A percentile compares a stretch with the other conserved stretches of the same genome.
These are phyloP conservation scores for Stenchaetothrips biformis DNA, from an alignment of 2,888 invertebrate genomes.

Conservation along the genomic window DNA sequence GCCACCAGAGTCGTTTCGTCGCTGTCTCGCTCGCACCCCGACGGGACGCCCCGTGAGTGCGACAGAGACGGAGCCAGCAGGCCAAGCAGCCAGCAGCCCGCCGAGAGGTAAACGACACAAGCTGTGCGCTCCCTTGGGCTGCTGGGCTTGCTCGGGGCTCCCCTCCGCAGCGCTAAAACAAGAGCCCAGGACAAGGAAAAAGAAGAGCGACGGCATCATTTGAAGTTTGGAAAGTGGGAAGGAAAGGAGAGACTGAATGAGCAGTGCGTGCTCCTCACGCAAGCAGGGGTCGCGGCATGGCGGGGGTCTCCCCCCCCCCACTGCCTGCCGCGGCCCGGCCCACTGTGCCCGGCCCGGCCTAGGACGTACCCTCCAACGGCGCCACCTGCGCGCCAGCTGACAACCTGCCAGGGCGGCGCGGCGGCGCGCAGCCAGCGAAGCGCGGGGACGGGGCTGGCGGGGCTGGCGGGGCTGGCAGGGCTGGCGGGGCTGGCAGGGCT, in stretches of 20 bases:
- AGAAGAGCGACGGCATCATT: background rate
- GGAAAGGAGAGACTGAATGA: background rate
- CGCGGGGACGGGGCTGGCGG: background rate
- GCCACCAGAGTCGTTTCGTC: background rate
- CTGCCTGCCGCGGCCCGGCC: background rate
- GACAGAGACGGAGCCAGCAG: background rate
- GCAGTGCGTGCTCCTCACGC: constrained; percentile 26
- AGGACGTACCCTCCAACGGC: background rate
- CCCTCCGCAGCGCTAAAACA: background rate
- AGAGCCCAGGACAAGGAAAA: background rate
- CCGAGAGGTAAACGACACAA: constrained; percentile 14
- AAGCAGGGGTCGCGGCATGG: constrained; percentile 4
- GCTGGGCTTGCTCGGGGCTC: background rate
- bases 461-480: background rate
- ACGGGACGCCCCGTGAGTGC: too few relatives aligned
- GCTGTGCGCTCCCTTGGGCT: background rate
- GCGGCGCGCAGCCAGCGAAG: background rate
- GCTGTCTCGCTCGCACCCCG: too few relatives aligned
- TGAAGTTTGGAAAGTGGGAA: too few relatives aligned
- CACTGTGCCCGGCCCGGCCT: background rate
- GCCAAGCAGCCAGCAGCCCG: background rate
- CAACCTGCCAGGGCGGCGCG: constrained; percentile 2
- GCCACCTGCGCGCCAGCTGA: constrained; percentile 19
- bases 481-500: background rate
- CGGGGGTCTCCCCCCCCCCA: background rate